Conservation (phyloP, 2,888 invertebrate species). For the Gerosis bhagava region DNA sequence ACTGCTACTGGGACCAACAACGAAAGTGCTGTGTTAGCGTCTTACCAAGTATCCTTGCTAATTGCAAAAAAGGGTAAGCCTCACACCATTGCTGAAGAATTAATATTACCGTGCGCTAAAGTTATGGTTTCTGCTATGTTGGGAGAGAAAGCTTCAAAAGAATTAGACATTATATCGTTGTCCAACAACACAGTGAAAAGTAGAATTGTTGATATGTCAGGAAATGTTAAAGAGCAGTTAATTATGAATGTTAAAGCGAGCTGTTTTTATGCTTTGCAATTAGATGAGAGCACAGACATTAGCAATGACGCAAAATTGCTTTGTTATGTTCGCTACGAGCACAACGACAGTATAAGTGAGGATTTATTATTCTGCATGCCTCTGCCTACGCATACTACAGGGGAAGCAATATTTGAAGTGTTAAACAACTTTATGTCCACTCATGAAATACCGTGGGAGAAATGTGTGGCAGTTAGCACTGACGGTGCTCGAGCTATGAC, state of each 20-base stretch:
- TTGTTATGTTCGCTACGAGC: neutral
- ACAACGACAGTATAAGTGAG: neutral
- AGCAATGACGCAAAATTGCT: neutral
- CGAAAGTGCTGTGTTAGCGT: neutral
- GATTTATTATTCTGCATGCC: neutral
- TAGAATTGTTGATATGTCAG: neutral
- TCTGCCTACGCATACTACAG: neutral
- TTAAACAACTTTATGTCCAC: neutral
- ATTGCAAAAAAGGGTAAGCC: neutral
- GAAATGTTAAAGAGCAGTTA: neutral
- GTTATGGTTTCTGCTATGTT: neutral
- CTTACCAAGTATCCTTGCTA: neutral
- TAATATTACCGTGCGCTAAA: neutral
- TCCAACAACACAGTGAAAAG: neutral
- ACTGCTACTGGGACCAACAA: no score
- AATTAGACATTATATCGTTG: neutral
- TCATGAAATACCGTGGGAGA: neutral
- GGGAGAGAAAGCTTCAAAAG: neutral
- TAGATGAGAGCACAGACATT: neutral
- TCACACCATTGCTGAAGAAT: neutral
- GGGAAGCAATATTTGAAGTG: neutral
- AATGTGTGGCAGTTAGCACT: neutral
- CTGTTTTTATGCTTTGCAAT: neutral
- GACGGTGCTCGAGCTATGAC: neutral
- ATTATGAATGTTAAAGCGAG: neutral